A percentile compares a stretch with the other conserved stretches of the same genome.
phyloP scores from a whole-genome alignment of 2,888 invertebrate genomes.

The Trichacis sp. region DNA sequence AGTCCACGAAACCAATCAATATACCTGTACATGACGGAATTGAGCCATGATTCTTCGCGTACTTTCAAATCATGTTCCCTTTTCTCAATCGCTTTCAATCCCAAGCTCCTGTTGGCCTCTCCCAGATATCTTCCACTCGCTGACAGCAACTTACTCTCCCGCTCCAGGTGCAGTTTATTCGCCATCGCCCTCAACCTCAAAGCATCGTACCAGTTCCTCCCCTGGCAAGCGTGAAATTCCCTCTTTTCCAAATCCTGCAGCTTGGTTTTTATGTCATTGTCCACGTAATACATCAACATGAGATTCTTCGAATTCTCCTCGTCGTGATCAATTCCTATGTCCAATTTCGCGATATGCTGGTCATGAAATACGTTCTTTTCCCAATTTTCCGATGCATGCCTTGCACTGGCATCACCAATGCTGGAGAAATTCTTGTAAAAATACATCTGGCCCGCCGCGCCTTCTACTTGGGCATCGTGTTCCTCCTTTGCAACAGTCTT shows the following conservation, averaged over 20 bases:
- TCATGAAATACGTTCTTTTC: slow-evolving; percentile 37
- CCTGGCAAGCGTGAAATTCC: slow-evolving; percentile 54
- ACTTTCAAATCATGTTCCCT: slow-evolving; percentile 48
- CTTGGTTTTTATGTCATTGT: slow-evolving; percentile 55
- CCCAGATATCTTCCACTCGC: slow-evolving; percentile 52
- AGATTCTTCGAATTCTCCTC: slow-evolving; percentile 51
- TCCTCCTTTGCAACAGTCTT: no score
- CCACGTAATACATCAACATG: slow-evolving; percentile 57
- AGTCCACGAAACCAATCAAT: slow-evolving; percentile 6
- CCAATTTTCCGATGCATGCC: slow-evolving; percentile 40
- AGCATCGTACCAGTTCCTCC: slow-evolving; percentile 60
- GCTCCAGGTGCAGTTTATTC: slow-evolving; percentile 56
- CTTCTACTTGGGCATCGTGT: no score
- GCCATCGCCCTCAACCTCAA: slow-evolving; percentile 62
- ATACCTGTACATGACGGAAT: slow-evolving; percentile 58
- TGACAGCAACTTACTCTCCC: slow-evolving; percentile 56
- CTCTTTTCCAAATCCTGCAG: slow-evolving; percentile 56
- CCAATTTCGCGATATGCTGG: slow-evolving; percentile 50
- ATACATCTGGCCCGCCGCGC: slow-evolving; percentile 9
- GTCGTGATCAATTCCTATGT: slow-evolving; percentile 44
- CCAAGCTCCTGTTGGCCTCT: slow-evolving; percentile 48
- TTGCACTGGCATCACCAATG: slow-evolving; percentile 27
- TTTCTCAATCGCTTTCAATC: slow-evolving; percentile 48
- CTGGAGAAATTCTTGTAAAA: slow-evolving; percentile 37
- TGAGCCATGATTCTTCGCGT: slow-evolving; percentile 50